Evolutionary conservation across 2,113 vertebrate genomes (phyloP).

Genomic region (Noturus placidus): DNA sequence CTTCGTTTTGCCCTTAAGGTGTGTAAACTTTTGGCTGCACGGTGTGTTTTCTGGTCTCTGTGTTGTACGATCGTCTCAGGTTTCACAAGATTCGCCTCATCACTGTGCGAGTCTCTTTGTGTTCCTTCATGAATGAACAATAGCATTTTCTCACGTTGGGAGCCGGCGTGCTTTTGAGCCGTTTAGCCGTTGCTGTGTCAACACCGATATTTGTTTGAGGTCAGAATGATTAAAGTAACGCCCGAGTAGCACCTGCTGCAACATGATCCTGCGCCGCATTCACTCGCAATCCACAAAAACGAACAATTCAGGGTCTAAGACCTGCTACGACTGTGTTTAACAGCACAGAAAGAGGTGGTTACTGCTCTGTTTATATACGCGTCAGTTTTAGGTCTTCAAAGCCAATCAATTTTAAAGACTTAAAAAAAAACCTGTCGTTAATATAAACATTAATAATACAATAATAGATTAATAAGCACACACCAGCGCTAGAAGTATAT

Average conservation of each 20-base stretch:
- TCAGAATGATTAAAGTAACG: conserved; percentile 12
- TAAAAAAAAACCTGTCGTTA: not conserved
- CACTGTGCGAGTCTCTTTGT: not conserved
- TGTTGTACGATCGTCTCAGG: not conserved
- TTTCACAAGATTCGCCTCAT: not conserved
- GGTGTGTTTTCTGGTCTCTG: not conserved
- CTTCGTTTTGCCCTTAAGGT: not conserved
- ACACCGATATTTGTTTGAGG: conserved; percentile 23
- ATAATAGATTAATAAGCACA: not conserved
- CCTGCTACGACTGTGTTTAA: not conserved
- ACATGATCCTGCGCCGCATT: not conserved
- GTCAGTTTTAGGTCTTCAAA: not conserved
- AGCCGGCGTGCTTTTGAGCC: not conserved
- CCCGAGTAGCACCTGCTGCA: conserved; percentile 2
- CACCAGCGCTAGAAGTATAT: not conserved
- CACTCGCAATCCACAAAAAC: not conserved
- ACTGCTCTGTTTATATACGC: not conserved
- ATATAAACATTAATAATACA: not conserved
- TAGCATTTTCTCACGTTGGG: not conserved
- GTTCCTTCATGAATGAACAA: conserved; percentile 1
- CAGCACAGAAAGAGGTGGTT: not conserved
- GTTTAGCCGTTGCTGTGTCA: conserved; percentile 8
- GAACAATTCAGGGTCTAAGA: not conserved
- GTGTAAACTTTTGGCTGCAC: not conserved
- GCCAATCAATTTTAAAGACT: too few relatives aligned